Evolutionary conservation across 23 tunicate species (phyloP).

Genomic region (Clavelina lepadiformis): DNA sequence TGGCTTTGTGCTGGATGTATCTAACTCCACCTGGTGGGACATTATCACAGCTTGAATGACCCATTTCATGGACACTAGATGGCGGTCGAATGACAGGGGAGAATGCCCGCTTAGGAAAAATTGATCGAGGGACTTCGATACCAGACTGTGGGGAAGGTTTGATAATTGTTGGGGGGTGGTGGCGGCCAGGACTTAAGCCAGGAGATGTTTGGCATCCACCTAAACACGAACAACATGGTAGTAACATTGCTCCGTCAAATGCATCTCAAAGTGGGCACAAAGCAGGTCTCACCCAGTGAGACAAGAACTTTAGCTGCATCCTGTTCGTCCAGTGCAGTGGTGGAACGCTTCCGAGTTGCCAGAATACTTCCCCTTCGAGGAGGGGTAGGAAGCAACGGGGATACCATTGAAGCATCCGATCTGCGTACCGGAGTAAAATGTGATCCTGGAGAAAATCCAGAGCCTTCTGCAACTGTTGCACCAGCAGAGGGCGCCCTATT

Average conservation of each 20-base stretch:
- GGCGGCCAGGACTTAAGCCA: no score
- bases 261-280: no score
- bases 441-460: slow-evolving; percentile 18
- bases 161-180: no score
- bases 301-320: slow-evolving; percentile 71
- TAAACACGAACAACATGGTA: no score
- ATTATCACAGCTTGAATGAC: no score
- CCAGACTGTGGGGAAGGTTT: no score
- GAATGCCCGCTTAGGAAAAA: not conserved
- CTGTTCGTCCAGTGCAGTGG: slow-evolving; percentile 61
- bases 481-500: slow-evolving; percentile 31
- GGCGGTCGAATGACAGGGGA: not conserved
- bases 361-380: slow-evolving; percentile 1
- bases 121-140: no score
- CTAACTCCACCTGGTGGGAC: no score
- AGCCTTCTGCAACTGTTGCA: not conserved
- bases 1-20: not conserved
- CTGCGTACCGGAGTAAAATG: not conserved
- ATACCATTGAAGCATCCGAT: slow-evolving; percentile 5
- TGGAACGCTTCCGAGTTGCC: slow-evolving; percentile 28
- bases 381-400: slow-evolving; percentile 15
- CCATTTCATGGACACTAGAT: no score
- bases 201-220: no score
- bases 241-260: no score
- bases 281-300: slow-evolving; percentile 61